Conservation (phyloP, 2,113 vertebrate genomes). For the Gymnobelideus leadbeateri region DNA sequence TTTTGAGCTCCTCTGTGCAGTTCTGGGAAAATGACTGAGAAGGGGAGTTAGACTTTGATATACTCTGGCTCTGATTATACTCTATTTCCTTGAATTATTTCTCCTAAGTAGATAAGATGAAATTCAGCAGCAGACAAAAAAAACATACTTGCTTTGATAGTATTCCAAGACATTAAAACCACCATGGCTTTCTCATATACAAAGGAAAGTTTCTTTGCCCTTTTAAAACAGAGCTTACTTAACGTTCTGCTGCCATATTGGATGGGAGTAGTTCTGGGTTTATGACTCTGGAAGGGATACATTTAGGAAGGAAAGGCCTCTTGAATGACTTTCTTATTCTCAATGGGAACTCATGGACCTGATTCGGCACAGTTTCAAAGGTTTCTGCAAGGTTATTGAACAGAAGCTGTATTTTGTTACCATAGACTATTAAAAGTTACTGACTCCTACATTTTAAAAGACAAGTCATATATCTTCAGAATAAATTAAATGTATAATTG, state of each 20-base stretch:
- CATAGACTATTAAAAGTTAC: neutral
- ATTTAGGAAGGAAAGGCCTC: neutral
- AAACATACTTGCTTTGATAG: neutral
- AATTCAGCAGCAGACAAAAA: neutral
- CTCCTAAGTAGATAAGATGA: neutral
- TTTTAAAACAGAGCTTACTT: neutral
- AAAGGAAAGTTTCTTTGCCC: neutral
- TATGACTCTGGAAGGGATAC: neutral
- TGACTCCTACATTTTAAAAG: neutral
- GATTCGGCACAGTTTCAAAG: neutral
- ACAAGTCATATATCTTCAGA: neutral
- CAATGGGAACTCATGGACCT: neutral
- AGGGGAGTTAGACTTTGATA: neutral
- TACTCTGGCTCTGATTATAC: neutral
- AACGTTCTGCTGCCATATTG: neutral
- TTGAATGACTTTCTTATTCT: neutral
- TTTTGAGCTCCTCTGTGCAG: neutral
- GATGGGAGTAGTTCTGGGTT: neutral
- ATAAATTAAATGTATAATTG: neutral
- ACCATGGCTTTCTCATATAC: neutral
- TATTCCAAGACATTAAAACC: neutral
- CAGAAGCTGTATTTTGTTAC: conserved; percentile 20
- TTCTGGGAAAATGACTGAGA: neutral
- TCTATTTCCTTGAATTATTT: neutral
- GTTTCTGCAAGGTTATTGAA: neutral